Conservation (phyloP, 2,113 vertebrate species). For the Recurvirostra avosetta region DNA sequence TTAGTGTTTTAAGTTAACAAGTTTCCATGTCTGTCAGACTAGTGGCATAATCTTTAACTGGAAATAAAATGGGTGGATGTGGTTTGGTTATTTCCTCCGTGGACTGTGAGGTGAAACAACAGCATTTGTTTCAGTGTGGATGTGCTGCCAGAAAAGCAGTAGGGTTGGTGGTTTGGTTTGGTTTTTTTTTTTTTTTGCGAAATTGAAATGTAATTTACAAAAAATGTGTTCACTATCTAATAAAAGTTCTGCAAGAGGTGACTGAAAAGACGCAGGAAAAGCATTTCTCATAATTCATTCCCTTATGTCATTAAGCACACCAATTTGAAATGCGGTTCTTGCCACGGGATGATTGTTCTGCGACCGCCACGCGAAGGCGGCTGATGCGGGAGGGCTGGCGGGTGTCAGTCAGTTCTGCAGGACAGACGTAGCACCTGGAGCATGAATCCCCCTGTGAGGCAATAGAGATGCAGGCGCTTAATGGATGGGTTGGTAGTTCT, state of each 20-base stretch:
- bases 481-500: background rate
- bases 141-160: background rate
- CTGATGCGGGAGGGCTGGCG: background rate
- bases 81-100: background rate
- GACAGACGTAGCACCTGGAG: background rate
- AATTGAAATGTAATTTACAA: background rate
- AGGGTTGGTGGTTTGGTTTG: background rate
- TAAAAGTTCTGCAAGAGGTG: background rate
- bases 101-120: background rate
- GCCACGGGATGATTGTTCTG: background rate
- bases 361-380: fast-evolving
- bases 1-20: background rate
- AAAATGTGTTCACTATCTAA: background rate
- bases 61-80: background rate
- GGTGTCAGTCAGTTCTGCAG: background rate
- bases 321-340: background rate
- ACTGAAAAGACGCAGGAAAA: background rate
- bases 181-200: background rate
- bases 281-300: background rate
- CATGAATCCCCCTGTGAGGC: background rate
- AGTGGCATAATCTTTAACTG: background rate
- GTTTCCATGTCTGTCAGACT: background rate
- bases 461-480: background rate
- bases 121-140: background rate
- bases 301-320: background rate